Base-by-base conservation (phyloP, 2,888 invertebrate species). In the Philaethria dido region DNA sequence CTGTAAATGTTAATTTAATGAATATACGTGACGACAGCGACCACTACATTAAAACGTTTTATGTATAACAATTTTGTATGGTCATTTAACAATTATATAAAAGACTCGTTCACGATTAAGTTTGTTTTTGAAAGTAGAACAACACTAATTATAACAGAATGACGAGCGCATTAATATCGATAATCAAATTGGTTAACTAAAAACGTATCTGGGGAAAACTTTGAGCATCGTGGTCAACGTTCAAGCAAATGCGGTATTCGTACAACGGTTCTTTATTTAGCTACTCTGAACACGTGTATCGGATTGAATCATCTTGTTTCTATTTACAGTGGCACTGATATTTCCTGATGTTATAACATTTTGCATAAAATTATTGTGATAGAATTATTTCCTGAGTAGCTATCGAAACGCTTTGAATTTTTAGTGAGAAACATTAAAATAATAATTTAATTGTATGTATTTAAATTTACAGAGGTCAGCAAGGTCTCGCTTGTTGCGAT, bases 211-310 rank as follows among this genome's bases (percentile, higher is more conserved):
- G 81, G 77, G 80, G 78, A 82, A 80, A 77, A 80, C 81, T 80
- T 81, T 82, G 84, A 76, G 78, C 82, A 84, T 81, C 78, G 80
- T 84, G 83, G 86, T 83, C 85, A 83, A 85, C 80, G 80, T 81
- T 82, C 82, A 83, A 78, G 73, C 80, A 76, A 78, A 80, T 85
- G 85, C 83, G 83, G 84, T 85, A 86, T 85, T 81, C 78, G 78
- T 72, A 82, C 81, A 89, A 88, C 89, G 88, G 86, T 86, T 81
- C 83, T 87, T 86, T 89, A 85, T 88, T 88, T 86, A 88, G 85
- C 85, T 79, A 82, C 80, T 80, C 73, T 70, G 75, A 85, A 84
- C 88, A 88, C 84, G 86, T 85, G 84, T 82, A 79, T 79, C 70
- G 75, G 75, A 86, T 83, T 88, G 87, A 88, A 86, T 89, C 87